phyloP scores from a whole-genome alignment of 1,140 invertebrate species.

The Drosophila cardini region DNA sequence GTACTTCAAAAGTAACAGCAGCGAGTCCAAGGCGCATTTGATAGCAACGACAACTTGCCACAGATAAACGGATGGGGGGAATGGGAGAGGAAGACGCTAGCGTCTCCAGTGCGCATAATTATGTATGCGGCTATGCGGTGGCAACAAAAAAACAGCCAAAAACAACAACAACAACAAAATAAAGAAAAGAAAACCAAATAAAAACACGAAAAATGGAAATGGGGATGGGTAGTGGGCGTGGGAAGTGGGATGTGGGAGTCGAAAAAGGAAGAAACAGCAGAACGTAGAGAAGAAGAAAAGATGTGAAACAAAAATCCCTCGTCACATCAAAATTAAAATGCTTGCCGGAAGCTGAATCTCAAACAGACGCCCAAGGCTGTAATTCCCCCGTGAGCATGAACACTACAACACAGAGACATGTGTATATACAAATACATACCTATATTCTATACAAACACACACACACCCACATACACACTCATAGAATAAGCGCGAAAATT shows the following conservation, averaged over 20 bases:
- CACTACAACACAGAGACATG: slow-evolving; percentile 18
- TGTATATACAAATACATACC: not conserved
- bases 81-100: not conserved
- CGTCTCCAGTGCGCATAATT: slow-evolving; percentile 72
- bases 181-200: slow-evolving; percentile 42
- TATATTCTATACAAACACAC: not conserved
- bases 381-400: slow-evolving; percentile 51
- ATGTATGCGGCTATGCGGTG: slow-evolving; percentile 64
- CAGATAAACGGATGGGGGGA: slow-evolving; percentile 56
- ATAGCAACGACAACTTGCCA: slow-evolving; percentile 49
- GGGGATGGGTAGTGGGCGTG: not conserved
- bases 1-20: slow-evolving; percentile 49
- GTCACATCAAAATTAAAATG: slow-evolving; percentile 81
- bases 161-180: slow-evolving; percentile 27
- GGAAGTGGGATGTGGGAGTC: not conserved
- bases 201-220: slow-evolving; percentile 35
- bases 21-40: slow-evolving; percentile 16
- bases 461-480: not conserved
- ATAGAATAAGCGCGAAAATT: slow-evolving; percentile 47
- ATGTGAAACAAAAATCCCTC: slow-evolving; percentile 59
- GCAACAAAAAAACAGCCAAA: slow-evolving; percentile 29
- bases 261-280: not conserved
- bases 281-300: not conserved
- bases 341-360: slow-evolving; percentile 81
- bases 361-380: slow-evolving; percentile 78